Conservation (phyloP, 2,888 invertebrate species). For the Sympetrum striolatum region DNA sequence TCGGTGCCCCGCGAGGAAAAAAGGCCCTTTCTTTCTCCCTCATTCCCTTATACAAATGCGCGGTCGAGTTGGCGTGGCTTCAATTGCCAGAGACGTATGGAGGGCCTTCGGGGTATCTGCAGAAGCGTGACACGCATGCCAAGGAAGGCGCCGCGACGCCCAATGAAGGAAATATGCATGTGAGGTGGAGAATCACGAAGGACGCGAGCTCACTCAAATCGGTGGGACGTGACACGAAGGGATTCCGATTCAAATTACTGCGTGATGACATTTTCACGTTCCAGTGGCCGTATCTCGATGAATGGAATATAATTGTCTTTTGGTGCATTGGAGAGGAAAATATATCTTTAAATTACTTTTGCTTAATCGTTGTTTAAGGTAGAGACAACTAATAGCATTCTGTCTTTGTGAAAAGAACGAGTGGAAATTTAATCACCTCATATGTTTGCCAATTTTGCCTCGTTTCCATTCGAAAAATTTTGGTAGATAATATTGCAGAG, state of each 20-base stretch:
- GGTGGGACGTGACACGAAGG: background rate
- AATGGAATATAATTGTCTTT: too few species aligned
- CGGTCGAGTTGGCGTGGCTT: conserved; percentile 28
- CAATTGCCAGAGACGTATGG: conserved; percentile 38
- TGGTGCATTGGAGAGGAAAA: too few species aligned
- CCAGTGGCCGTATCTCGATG: too few species aligned
- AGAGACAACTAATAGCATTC: too few species aligned
- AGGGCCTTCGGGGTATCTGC: conserved; percentile 2
- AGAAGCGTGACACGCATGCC: conserved; percentile 21
- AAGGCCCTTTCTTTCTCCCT: background rate
- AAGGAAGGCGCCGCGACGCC: background rate
- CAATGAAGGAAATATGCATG: background rate
- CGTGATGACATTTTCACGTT: background rate
- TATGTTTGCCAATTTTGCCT: too few species aligned
- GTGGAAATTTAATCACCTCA: too few species aligned
- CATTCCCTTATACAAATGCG: conserved; percentile 26
- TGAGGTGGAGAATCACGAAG: background rate
- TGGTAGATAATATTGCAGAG: too few species aligned
- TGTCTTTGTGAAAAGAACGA: too few species aligned
- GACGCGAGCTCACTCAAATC: background rate
- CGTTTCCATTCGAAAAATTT: too few species aligned
- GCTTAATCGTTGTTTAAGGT: too few species aligned
- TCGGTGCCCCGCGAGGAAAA: background rate
- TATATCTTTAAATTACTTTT: too few species aligned
- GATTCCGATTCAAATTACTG: background rate